Conservation (phyloP, 2,113 vertebrate genomes). For the Gnathonemus echidnorhynchus region DNA sequence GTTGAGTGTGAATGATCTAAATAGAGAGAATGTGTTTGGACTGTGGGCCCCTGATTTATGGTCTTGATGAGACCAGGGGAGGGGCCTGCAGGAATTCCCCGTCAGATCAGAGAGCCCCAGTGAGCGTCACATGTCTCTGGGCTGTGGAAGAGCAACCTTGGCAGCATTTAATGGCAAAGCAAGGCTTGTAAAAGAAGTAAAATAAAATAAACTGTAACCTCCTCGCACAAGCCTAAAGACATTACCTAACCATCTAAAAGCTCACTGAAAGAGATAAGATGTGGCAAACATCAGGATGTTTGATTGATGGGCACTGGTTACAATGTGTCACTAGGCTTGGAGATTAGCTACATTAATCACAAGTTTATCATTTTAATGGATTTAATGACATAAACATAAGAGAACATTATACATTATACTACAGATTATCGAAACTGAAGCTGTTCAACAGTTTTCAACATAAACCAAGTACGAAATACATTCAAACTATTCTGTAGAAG, state of each 20-base stretch:
- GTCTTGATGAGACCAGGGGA: not conserved
- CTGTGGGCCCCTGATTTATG: constrained; percentile 10
- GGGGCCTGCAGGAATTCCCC: not conserved
- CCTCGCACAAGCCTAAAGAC: not conserved
- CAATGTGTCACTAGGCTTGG: not conserved
- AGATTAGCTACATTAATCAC: not conserved
- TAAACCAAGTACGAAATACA: not conserved
- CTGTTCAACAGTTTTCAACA: not conserved
- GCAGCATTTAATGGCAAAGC: not conserved
- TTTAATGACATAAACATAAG: not conserved
- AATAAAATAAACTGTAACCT: not conserved
- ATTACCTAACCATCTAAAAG: not conserved
- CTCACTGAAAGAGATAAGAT: not conserved
- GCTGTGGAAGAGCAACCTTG: not conserved
- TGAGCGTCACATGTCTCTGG: not conserved
- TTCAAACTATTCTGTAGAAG: not conserved
- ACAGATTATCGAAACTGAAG: not conserved
- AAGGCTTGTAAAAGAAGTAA: not conserved
- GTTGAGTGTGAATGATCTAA: constrained; percentile 11
- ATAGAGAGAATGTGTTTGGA: constrained; percentile 22
- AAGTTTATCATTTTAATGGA: not conserved
- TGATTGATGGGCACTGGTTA: not conserved
- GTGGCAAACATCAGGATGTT: not conserved
- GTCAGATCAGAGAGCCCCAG: not conserved
- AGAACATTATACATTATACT: not conserved